phyloP scores from a whole-genome alignment of 2,888 invertebrate species.

The Diploptera punctata region DNA sequence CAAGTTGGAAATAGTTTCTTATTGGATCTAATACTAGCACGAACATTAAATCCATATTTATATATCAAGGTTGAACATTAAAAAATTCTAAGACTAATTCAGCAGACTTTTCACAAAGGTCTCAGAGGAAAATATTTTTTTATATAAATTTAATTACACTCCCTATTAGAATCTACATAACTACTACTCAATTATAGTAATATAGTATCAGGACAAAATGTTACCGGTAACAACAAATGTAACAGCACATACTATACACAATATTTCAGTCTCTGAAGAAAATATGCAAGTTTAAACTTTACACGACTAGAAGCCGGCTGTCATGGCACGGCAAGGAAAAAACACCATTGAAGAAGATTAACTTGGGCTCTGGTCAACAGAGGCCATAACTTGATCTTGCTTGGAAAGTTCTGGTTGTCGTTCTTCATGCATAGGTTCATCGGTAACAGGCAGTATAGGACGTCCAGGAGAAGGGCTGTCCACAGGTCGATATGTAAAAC shows the following conservation, averaged over 20 bases:
- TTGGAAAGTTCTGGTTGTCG: constrained; percentile 50
- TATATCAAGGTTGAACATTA: too few relatives aligned
- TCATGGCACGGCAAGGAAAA: constrained; percentile 5
- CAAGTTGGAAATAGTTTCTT: too few relatives aligned
- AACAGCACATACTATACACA: not conserved
- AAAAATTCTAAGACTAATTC: too few relatives aligned
- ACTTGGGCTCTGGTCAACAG: constrained; percentile 28
- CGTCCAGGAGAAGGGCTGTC: constrained; percentile 63
- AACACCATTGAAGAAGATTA: constrained; percentile 9
- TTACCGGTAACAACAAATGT: not conserved
- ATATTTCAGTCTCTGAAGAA: not conserved
- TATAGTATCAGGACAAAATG: too few relatives aligned
- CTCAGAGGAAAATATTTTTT: too few relatives aligned
- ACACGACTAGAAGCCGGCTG: constrained; percentile 17
- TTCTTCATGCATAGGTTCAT: constrained; percentile 54
- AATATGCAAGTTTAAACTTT: not conserved
- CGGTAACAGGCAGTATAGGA: constrained; percentile 50
- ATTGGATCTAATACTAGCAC: too few relatives aligned
- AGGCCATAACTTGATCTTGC: constrained; percentile 35
- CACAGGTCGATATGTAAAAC: constrained; percentile 61
- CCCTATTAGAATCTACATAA: too few relatives aligned
- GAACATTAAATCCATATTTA: too few relatives aligned
- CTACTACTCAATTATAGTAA: too few relatives aligned
- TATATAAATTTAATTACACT: too few relatives aligned
- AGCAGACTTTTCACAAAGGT: too few relatives aligned